Conservation (phyloP, 2,113 vertebrate species). For the Dinomys branickii region DNA sequence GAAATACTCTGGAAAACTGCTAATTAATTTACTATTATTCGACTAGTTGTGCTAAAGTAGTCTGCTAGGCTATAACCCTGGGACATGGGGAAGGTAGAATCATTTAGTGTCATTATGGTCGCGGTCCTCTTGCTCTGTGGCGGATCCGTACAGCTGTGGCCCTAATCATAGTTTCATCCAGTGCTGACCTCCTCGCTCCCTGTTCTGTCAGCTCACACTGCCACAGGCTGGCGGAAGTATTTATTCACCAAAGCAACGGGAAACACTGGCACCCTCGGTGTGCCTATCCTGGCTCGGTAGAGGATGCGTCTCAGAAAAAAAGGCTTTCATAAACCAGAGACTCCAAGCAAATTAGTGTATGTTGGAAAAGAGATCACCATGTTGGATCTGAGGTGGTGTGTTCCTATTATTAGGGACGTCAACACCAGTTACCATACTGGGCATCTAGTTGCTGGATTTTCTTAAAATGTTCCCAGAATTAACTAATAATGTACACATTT, state of each 20-base stretch:
- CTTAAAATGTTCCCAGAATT: conserved; percentile 78
- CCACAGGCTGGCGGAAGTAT: conserved; percentile 93
- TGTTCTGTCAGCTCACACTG: conserved; percentile 93
- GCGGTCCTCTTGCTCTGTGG: conserved; percentile 90
- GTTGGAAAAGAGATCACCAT: conserved; percentile 89
- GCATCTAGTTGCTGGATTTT: conserved; percentile 75
- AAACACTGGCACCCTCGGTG: conserved; percentile 90
- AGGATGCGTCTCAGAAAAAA: conserved; percentile 84
- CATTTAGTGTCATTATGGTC: conserved; percentile 91
- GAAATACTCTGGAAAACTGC: conserved; percentile 93
- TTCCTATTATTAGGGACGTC: background rate
- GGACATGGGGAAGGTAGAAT: conserved; percentile 92
- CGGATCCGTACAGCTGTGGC: conserved; percentile 95
- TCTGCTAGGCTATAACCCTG: conserved; percentile 92
- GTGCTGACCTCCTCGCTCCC: conserved; percentile 93
- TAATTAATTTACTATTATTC: conserved; percentile 91
- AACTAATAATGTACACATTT: conserved; percentile 85
- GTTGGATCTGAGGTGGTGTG: conserved; percentile 92
- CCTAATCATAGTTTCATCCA: conserved; percentile 92
- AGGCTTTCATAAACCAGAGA: conserved; percentile 91
- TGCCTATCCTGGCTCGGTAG: conserved; percentile 88
- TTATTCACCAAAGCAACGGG: conserved; percentile 93
- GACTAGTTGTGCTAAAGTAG: conserved; percentile 91
- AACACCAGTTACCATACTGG: background rate
- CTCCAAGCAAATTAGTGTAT: conserved; percentile 89